Evolutionary conservation across 2,888 invertebrate genomes (phyloP).

Genomic region (Neoaliturus tenellus): DNA sequence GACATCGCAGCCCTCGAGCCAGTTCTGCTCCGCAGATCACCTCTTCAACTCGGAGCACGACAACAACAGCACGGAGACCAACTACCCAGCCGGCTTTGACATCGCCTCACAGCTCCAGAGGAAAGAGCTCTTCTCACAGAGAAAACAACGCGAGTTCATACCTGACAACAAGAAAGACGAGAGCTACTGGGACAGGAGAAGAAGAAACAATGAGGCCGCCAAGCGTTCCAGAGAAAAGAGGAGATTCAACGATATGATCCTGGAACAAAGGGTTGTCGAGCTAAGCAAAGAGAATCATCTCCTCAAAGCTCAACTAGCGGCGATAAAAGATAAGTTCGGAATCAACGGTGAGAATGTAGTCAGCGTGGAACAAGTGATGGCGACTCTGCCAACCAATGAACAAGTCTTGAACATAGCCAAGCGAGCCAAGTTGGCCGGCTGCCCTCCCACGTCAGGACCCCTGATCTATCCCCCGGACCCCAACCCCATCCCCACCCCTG

Average conservation of each 20-base stretch:
- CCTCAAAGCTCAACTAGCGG: conserved; percentile 93
- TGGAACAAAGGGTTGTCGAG: conserved; percentile 95
- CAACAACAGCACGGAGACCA: conserved; percentile 64
- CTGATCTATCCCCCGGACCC: conserved; percentile 77
- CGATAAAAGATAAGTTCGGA: conserved; percentile 95
- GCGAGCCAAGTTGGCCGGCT: conserved; percentile 76
- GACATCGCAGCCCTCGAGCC: conserved; percentile 56
- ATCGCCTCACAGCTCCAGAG: conserved; percentile 75
- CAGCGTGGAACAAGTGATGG: conserved; percentile 92
- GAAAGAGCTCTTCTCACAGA: conserved; percentile 91
- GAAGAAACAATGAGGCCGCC: conserved; percentile 98
- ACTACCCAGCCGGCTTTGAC: conserved; percentile 74
- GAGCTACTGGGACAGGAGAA: conserved; percentile 97
- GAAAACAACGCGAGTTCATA: conserved; percentile 97
- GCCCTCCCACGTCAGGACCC: conserved; percentile 71
- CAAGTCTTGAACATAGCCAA: conserved; percentile 91
- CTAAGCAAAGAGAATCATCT: conserved; percentile 97
- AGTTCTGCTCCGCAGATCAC: conserved; percentile 48
- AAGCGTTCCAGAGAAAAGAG: conserved; percentile 97
- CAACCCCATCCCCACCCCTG: conserved; percentile 76
- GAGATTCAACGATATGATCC: conserved; percentile 96
- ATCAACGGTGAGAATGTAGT: conserved; percentile 92
- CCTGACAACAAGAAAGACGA: conserved; percentile 98
- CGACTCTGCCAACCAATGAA: conserved; percentile 89
- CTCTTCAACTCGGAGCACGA: conserved; percentile 71